Conservation (phyloP, 2,797 vertebrate genomes). For the Lagocephalus sceleratus region DNA sequence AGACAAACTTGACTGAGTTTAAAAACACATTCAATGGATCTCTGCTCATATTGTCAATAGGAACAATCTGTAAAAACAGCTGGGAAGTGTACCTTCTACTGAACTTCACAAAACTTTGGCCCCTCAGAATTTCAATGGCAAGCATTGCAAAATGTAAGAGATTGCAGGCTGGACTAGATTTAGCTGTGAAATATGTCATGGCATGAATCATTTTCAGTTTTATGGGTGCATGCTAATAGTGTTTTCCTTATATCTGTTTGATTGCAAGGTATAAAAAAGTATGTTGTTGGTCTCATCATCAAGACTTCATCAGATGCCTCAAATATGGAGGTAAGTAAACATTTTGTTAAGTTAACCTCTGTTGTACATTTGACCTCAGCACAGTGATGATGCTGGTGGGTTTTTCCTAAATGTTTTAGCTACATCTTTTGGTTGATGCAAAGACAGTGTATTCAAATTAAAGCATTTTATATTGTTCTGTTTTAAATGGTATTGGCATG, state of each 20-base stretch:
- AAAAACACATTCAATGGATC: constrained; percentile 41
- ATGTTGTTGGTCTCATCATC: constrained; percentile 98
- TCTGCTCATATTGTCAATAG: constrained; percentile 45
- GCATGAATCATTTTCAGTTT: no score
- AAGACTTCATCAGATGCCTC: constrained; percentile 97
- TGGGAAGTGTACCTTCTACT: constrained; percentile 40
- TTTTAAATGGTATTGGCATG: not conserved
- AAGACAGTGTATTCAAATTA: no score
- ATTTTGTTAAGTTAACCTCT: not conserved
- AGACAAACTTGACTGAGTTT: constrained; percentile 39
- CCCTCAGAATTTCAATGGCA: constrained; percentile 38
- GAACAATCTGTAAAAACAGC: constrained; percentile 31
- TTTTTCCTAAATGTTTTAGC: not conserved
- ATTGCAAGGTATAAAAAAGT: constrained; percentile 95
- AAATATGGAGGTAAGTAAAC: constrained; percentile 89
- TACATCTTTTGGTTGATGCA: not conserved
- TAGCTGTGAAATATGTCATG: constrained; percentile 14
- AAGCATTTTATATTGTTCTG: not conserved
- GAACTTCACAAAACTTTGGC: constrained; percentile 27
- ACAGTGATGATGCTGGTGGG: not conserved
- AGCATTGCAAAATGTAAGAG: constrained; percentile 28
- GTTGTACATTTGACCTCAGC: not conserved
- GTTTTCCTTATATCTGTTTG: constrained; percentile 41
- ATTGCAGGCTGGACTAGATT: constrained; percentile 27
- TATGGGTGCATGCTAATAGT: constrained; percentile 12